Evolutionary conservation across 2,797 vertebrate genomes (phyloP), one percentile per base, ranked within the genome.

Genomic region (Gouania willdenowi): DNA sequence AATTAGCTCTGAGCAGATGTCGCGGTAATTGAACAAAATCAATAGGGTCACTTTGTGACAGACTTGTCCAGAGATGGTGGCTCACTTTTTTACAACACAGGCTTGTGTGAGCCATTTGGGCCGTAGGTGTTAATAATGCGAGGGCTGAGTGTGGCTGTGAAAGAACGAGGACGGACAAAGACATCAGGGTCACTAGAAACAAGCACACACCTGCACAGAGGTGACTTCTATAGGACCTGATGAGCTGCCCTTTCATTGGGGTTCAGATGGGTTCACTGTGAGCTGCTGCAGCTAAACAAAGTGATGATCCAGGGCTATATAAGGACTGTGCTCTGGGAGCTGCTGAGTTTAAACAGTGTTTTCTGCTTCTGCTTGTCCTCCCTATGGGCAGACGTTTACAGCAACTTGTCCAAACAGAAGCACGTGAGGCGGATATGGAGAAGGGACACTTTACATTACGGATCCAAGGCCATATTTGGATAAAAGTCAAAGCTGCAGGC

Each of bases 401-500:
- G 56, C 44, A 58, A 56, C 74, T 62, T 82, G 76, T 84, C 82
- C 55, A 84, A 85, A 87, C 79, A 84, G 79, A 18, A 59, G 72
- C 66, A 56, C 46, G 70, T 37, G 68, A 62, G 75, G 66, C 13
- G 24, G 50, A 76, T 43, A 19, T 44, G 37, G 23, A 41, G 44
- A 50, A 37, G 35, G 46, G 41, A 37, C 25, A 37, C 41, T 67
- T 54, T 26, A 19, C 33, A 39, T 65, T 37, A 41, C 52, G 31
- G 70, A 49, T 60, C 53, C 56, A 58, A 12, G 5, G 36, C 73
- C 70, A 68, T 77, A 73, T 76, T 66, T 75, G 73, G 71, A 57
- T 20, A 35, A 37, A 44, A 29, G 35, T 58, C 66, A 75, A 77
- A 77, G 69, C 64, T 71, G 67, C 10, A n/a, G 36, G 18, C 34